Conservation (phyloP, 2,888 invertebrate species). For the Drosophila limbata region DNA sequence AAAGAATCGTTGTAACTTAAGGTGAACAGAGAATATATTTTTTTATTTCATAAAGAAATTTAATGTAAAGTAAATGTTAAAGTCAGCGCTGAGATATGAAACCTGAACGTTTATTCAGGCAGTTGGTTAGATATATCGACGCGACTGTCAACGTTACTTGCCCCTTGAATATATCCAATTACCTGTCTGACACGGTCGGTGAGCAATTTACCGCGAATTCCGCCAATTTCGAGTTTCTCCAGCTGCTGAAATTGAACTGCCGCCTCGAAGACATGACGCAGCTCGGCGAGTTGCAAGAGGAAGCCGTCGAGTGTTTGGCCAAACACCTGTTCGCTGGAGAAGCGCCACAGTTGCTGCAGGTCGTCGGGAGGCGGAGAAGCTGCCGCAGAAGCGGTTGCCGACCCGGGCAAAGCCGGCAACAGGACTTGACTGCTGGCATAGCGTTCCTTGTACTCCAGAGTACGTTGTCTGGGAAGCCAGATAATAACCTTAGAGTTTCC, state of each 20-base stretch:
- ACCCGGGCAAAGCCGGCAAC: conserved; percentile 68
- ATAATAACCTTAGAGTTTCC: neutral
- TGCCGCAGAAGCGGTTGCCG: conserved; percentile 76
- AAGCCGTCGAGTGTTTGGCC: conserved; percentile 88
- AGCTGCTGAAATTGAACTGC: conserved; percentile 93
- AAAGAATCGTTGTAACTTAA: no score
- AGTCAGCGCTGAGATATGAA: neutral
- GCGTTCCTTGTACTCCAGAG: conserved; percentile 79
- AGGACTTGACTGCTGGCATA: conserved; percentile 71
- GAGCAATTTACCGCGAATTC: conserved; percentile 81
- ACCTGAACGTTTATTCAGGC: neutral
- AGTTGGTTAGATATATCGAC: neutral
- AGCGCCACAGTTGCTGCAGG: conserved; percentile 89
- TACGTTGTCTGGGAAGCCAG: conserved; percentile 67
- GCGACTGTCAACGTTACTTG: neutral
- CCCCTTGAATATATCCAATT: neutral
- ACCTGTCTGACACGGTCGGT: conserved; percentile 82
- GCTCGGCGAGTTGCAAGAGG: conserved; percentile 88
- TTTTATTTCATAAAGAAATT: neutral
- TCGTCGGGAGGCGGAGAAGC: conserved; percentile 86
- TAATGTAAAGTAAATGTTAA: neutral
- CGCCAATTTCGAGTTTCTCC: conserved; percentile 93
- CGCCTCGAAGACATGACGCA: conserved; percentile 90
- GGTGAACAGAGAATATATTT: no score
- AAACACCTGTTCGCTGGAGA: conserved; percentile 91